phyloP scores from a whole-genome alignment of 2,888 invertebrate species.

The Bellardia bayeri region DNA sequence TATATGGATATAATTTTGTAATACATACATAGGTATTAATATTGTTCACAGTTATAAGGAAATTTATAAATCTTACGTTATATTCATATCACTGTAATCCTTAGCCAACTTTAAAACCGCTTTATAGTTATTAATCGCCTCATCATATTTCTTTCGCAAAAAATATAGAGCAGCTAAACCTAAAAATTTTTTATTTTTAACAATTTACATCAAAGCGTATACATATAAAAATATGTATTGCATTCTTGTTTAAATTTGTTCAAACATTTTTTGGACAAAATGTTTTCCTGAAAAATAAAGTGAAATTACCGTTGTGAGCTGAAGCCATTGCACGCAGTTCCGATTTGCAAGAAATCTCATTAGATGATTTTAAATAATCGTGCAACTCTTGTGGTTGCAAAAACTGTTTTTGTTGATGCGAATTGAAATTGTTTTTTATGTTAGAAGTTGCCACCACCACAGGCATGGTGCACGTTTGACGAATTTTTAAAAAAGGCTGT shows the following conservation, averaged over 20 bases:
- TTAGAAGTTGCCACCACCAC: slow-evolving; percentile 82
- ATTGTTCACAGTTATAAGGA: not conserved
- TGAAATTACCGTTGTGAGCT: slow-evolving; percentile 86
- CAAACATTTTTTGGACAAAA: too few relatives aligned
- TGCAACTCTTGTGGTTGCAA: slow-evolving; percentile 88
- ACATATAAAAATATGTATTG: too few relatives aligned
- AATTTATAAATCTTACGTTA: slow-evolving; percentile 76
- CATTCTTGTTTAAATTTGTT: too few relatives aligned
- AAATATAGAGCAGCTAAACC: slow-evolving; percentile 88
- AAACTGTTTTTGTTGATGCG: slow-evolving; percentile 83
- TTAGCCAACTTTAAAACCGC: slow-evolving; percentile 85
- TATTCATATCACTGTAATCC: slow-evolving; percentile 78
- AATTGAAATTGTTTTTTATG: slow-evolving; percentile 76
- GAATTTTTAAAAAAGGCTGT: slow-evolving; percentile 87
- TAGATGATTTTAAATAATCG: slow-evolving; percentile 87
- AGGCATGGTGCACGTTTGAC: slow-evolving; percentile 90
- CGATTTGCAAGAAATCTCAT: slow-evolving; percentile 87
- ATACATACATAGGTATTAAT: not conserved
- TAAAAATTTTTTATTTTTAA: slow-evolving; percentile 73
- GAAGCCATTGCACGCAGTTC: slow-evolving; percentile 87
- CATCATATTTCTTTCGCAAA: slow-evolving; percentile 85
- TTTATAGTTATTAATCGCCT: slow-evolving; percentile 87
- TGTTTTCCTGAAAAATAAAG: not conserved
- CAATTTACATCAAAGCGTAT: too few relatives aligned
- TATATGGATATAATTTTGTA: slow-evolving; percentile 57